phyloP scores from a whole-genome alignment of 2,113 vertebrate species.

The Chroicocephalus ridibundus region DNA sequence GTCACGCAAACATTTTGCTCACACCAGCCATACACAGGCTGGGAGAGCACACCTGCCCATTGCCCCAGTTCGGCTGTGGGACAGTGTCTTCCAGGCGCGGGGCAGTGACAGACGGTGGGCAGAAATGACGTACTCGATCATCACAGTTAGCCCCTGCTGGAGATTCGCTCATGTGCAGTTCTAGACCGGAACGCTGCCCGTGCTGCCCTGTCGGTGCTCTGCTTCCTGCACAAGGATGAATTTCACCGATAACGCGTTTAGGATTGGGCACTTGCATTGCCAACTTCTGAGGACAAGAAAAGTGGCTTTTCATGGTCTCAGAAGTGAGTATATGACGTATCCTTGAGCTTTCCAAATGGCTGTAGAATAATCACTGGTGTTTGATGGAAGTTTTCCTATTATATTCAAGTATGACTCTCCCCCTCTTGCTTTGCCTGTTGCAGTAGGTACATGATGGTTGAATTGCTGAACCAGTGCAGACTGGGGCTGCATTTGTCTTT shows the following conservation, averaged over 20 bases:
- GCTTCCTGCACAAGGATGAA: neutral
- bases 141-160: neutral
- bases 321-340: neutral
- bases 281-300: neutral
- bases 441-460: neutral
- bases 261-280: neutral
- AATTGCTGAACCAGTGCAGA: neutral
- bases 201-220: neutral
- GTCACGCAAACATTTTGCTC: neutral
- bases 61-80: neutral
- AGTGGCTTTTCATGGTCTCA: neutral
- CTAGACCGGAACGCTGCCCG: neutral
- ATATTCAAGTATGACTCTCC: neutral
- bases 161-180: neutral
- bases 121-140: neutral
- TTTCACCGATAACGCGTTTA: neutral
- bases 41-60: neutral
- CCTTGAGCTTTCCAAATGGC: neutral
- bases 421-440: neutral
- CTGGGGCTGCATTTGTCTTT: neutral
- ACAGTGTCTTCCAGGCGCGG: neutral
- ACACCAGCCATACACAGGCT: neutral
- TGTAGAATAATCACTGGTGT: neutral
- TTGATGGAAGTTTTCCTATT: neutral
- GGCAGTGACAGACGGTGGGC: fast-evolving